phyloP scores from a whole-genome alignment of 2,797 vertebrate species.

The Oceanodroma leucorhoa region DNA sequence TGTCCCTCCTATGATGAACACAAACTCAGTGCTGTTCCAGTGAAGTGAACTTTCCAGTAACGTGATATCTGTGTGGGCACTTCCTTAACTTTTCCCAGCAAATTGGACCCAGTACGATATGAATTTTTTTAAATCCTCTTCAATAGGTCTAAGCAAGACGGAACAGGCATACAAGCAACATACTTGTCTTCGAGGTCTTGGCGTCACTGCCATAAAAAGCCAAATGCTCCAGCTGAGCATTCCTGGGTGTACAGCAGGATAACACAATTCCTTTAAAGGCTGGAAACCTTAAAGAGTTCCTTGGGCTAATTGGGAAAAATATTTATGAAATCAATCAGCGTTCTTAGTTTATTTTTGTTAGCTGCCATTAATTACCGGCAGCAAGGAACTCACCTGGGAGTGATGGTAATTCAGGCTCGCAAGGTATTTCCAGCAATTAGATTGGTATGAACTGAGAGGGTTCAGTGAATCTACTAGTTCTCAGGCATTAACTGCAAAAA shows the following conservation, averaged over 20 bases:
- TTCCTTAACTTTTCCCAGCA: neutral
- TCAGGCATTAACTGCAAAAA: neutral
- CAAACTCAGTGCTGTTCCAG: neutral
- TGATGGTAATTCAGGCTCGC: neutral
- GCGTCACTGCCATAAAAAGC: neutral
- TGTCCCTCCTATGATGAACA: neutral
- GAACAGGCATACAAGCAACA: neutral
- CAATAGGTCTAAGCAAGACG: neutral
- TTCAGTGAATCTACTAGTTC: neutral
- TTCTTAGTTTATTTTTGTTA: neutral
- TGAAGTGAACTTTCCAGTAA: neutral
- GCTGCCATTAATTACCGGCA: neutral
- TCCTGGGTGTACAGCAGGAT: neutral
- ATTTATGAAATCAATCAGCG: neutral
- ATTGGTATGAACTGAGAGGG: neutral
- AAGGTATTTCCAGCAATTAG: neutral
- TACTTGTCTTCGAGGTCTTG: neutral
- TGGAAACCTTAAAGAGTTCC: neutral
- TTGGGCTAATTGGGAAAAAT: neutral
- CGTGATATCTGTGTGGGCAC: accelerated
- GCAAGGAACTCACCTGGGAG: neutral
- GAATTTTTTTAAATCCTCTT: neutral
- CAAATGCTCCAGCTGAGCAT: neutral
- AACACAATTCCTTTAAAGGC: neutral
- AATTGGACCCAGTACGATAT: accelerated